Conservation (phyloP, 2,113 vertebrate species). For the Neolamprologus devosi region DNA sequence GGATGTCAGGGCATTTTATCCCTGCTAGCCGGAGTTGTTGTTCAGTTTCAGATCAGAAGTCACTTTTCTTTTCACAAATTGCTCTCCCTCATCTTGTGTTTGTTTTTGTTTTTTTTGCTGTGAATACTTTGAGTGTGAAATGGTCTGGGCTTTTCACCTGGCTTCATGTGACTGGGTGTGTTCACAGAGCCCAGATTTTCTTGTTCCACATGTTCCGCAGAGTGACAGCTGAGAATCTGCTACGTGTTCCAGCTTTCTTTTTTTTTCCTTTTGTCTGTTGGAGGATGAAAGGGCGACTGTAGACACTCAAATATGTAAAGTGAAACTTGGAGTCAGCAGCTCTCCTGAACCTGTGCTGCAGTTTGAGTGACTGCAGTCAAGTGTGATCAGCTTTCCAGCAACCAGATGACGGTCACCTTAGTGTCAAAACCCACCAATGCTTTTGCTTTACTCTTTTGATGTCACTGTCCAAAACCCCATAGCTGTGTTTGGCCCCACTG, state of each 20-base stretch:
- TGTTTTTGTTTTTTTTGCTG: background rate
- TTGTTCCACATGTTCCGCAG: constrained; percentile 25
- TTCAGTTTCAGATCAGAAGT: background rate
- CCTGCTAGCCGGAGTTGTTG: background rate
- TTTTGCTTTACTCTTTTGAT: background rate
- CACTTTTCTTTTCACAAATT: background rate
- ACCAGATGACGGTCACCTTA: constrained; percentile 12
- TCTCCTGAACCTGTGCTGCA: background rate
- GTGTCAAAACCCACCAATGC: constrained; percentile 18
- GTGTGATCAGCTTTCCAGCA: background rate
- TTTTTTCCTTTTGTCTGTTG: background rate
- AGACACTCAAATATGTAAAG: background rate
- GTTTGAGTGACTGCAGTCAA: background rate
- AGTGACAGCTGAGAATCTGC: background rate
- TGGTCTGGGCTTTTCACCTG: background rate
- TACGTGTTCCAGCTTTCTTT: background rate
- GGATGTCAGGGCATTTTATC: background rate
- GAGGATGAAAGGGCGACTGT: background rate
- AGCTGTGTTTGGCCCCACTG: constrained; percentile 61
- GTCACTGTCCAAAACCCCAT: constrained; percentile 3
- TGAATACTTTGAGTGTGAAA: background rate
- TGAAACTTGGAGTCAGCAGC: background rate
- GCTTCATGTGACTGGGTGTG: constrained; percentile 28
- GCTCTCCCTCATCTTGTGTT: background rate
- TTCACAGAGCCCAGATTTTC: constrained; percentile 52